Base-by-base conservation (phyloP, 2,888 invertebrate species). In the Caenorhabditis angaria region DNA sequence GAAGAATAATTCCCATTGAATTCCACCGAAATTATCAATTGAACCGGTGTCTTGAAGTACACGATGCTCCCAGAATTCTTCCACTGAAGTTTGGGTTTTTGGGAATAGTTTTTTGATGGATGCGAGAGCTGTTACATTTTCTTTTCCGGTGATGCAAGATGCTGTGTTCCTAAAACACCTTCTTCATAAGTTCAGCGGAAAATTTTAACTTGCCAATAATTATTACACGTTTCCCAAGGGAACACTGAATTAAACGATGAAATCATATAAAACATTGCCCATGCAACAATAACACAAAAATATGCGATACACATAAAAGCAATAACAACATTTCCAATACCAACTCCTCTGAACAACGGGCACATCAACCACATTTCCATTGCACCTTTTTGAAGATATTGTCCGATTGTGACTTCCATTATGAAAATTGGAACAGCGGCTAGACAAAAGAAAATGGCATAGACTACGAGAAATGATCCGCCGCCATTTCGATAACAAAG, bases 221-320 rank as follows among this genome's bases (percentile, higher is more conserved):
- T 86, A 59, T 60, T 67, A 64, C 87, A 87, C 0, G 85, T 82
- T 48, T 86, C 85, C 85, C 87, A 88, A 5, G 86, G 87, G 65
- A 85, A 84, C n/a, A 78, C 77, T 20, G 65, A 66, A 22, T 65
- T 72, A 68, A 88, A 78, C 6, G 86, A 85, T 24, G 78, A 67
- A 66, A 88, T 77, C 83, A 88, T 80, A 72, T 88, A 88, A 80
- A 82, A 88, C 59, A 87, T 74, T 27, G 88, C 86, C 88, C 88
- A 87, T 20, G 83, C 73, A 55, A 85, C 82, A 28, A 87, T 87
- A 29, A 88, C 85, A 74, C 87, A 87, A 66, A 86, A 88, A 65
- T 87, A 87, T 57, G 83, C 79, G 35, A 84, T 83, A 76, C 87
- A 86, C 85, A 88, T 85, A 71, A 85, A 87, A 5, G 85, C 78